Conservation (phyloP, 2,113 vertebrate species). For the Cyanoderma ruficeps region DNA sequence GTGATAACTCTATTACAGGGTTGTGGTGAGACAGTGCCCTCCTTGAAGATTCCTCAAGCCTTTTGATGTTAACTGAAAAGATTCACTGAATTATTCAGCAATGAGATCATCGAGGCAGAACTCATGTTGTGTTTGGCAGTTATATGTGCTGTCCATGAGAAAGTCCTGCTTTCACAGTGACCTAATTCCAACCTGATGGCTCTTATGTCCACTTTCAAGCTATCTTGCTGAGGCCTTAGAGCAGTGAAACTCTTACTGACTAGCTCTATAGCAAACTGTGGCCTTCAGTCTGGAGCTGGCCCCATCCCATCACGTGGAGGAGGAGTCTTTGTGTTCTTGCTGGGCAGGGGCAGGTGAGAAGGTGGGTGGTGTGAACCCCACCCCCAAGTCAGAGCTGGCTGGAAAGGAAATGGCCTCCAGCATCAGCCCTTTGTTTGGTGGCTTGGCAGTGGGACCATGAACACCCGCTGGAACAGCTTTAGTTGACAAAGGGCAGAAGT, state of each 20-base stretch:
- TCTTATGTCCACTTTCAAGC: neutral
- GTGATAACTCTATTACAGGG: conserved; percentile 54
- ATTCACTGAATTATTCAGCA: conserved; percentile 61
- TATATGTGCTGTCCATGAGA: conserved; percentile 9
- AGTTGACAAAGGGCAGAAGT: neutral
- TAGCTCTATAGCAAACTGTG: neutral
- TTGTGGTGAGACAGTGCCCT: neutral
- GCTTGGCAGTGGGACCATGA: no score
- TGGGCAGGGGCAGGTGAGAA: neutral
- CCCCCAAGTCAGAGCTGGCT: neutral
- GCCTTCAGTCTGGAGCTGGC: neutral
- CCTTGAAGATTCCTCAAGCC: conserved; percentile 23
- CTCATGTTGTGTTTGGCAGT: conserved; percentile 1
- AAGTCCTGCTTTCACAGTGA: conserved; percentile 42
- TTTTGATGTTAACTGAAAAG: conserved; percentile 48
- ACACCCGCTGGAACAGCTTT: neutral
- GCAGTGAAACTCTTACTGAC: neutral
- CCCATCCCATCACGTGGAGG: neutral
- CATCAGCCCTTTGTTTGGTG: neutral
- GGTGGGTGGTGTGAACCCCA: neutral
- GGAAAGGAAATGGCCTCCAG: neutral
- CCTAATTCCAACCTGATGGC: conserved; percentile 19
- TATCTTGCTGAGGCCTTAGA: neutral
- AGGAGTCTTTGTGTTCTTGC: neutral
- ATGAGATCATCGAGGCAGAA: conserved; percentile 50